These are phyloP conservation scores for Julus scandinavius DNA, from an alignment of 2,888 invertebrate genomes.

Conservation along the genomic window DNA sequence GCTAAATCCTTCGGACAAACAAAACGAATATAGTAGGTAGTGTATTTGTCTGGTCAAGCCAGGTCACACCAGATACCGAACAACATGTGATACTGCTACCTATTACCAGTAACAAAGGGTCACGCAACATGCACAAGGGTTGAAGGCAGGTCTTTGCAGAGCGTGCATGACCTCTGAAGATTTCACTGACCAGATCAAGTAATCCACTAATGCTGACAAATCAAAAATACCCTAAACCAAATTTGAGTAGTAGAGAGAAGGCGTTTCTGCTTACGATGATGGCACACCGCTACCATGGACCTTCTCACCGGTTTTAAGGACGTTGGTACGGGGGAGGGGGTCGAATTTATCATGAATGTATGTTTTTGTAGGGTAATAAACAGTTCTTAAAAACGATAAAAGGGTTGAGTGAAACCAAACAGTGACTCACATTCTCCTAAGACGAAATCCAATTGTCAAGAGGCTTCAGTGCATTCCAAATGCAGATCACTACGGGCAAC, in stretches of 20 bases:
- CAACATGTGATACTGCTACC: neutral
- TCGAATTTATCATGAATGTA: neutral
- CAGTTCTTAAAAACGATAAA: neutral
- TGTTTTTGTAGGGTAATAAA: neutral
- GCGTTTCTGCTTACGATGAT: neutral
- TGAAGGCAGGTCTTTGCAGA: neutral
- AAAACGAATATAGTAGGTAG: neutral
- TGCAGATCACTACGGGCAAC: neutral
- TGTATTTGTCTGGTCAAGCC: neutral
- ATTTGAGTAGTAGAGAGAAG: neutral
- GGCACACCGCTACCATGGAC: neutral
- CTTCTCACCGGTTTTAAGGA: neutral
- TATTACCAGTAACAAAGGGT: neutral
- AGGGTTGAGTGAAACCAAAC: neutral
- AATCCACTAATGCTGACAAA: too few relatives aligned
- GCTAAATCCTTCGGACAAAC: neutral
- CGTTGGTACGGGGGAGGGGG: neutral
- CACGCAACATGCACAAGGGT: neutral
- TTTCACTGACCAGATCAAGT: neutral
- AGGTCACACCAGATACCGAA: neutral
- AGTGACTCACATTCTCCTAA: conserved; percentile 11
- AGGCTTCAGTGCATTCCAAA: conserved; percentile 12
- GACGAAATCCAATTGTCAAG: conserved; percentile 12
- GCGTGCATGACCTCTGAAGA: neutral
- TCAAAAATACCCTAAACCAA: neutral